Evolutionary conservation across 2,888 invertebrate genomes (phyloP).

Genomic region (Tenthredo distinguenda): DNA sequence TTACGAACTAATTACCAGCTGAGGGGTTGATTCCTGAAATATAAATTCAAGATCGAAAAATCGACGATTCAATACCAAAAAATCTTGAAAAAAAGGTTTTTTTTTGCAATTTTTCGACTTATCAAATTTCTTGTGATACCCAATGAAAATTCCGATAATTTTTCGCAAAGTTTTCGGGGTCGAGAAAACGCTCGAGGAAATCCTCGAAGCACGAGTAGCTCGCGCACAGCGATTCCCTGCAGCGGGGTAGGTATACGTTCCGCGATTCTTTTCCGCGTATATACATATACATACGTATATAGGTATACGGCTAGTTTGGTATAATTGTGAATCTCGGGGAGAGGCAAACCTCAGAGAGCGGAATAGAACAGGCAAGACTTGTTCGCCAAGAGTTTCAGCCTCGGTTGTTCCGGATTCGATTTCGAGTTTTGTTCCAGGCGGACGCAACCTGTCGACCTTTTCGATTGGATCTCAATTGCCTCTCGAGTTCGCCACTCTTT

Average conservation of each 20-base stretch:
- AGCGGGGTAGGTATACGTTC: too few relatives aligned
- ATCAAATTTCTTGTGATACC: not conserved
- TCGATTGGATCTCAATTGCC: slow-evolving; percentile 49
- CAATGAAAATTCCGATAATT: not conserved
- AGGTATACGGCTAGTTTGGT: not conserved
- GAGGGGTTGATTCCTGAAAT: too few relatives aligned
- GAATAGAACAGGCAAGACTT: slow-evolving; percentile 14
- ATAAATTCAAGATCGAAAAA: too few relatives aligned
- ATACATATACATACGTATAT: not conserved
- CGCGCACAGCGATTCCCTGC: not conserved
- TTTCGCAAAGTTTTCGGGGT: not conserved
- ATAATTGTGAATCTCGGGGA: not conserved
- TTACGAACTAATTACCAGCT: too few relatives aligned
- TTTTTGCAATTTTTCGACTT: too few relatives aligned
- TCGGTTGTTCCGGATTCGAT: slow-evolving; percentile 38
- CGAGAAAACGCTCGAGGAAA: not conserved
- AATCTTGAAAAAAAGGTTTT: too few relatives aligned
- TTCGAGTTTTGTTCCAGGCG: slow-evolving; percentile 49
- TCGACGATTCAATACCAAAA: too few relatives aligned
- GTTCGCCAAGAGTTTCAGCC: slow-evolving; percentile 34
- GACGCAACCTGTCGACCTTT: slow-evolving; percentile 49
- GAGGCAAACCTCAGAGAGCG: not conserved
- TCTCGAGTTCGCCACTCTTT: slow-evolving; percentile 30
- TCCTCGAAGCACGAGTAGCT: not conserved
- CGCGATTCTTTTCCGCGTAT: not conserved